These are phyloP conservation scores for Aeoliscus strigatus DNA, from an alignment of 2,797 vertebrate genomes.

Conservation along the genomic window DNA sequence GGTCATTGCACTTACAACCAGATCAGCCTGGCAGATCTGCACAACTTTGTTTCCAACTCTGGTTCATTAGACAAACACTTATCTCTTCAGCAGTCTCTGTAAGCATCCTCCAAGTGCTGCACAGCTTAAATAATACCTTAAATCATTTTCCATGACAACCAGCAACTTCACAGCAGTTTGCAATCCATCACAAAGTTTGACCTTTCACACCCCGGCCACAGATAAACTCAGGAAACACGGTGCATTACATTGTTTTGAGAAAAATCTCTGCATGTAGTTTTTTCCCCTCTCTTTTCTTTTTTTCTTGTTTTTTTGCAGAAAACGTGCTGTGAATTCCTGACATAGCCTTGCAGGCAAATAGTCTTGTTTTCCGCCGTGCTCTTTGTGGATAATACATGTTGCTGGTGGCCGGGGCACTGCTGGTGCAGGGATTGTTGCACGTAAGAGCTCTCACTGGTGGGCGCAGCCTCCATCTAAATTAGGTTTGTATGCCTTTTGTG, in stretches of 20 bases:
- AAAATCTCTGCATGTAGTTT: constrained; percentile 14
- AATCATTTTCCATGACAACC: not conserved
- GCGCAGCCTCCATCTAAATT: constrained; percentile 21
- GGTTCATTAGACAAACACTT: constrained; percentile 38
- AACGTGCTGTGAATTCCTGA: constrained; percentile 48
- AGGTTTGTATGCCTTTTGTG: not conserved
- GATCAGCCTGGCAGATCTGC: not conserved
- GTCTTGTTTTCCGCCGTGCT: constrained; percentile 36
- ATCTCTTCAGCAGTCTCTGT: constrained; percentile 13
- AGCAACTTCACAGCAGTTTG: constrained; percentile 9
- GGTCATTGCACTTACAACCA: no score
- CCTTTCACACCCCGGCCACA: constrained; percentile 5
- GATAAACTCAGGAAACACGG: constrained; percentile 29
- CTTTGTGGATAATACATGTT: constrained; percentile 53
- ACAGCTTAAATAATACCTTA: no score
- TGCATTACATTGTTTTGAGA: constrained; percentile 27
- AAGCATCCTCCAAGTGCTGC: not conserved
- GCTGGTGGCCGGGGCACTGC: constrained; percentile 25
- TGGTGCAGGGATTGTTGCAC: constrained; percentile 23
- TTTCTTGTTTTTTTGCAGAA: constrained; percentile 5
- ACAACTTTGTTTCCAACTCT: constrained; percentile 1
- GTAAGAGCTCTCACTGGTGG: constrained; percentile 23
- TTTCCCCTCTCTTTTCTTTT: not conserved
- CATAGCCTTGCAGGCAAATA: constrained; percentile 44
- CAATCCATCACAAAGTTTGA: not conserved